Evolutionary conservation across 1,140 invertebrate genomes (phyloP).

Genomic region (Trichoplusia ni): DNA sequence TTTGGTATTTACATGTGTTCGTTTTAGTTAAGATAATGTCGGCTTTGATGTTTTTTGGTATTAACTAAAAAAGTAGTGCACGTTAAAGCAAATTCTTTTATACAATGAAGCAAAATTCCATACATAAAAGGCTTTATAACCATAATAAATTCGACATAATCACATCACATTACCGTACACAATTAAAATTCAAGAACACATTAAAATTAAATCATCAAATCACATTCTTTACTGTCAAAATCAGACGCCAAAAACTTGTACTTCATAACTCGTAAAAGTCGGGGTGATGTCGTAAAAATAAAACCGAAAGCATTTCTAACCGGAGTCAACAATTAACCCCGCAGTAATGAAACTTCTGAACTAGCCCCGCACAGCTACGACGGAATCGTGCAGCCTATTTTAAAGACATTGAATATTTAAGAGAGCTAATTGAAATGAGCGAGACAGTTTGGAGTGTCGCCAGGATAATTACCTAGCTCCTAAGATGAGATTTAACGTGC

Average conservation of each 20-base stretch:
- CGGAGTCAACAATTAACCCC: conserved; percentile 73
- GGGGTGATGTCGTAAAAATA: conserved; percentile 62
- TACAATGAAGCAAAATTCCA: too few relatives aligned
- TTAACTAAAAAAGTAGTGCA: too few relatives aligned
- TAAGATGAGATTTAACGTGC: conserved; percentile 78
- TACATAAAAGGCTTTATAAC: conserved; percentile 22
- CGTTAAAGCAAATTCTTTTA: too few relatives aligned
- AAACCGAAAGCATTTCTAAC: conserved; percentile 50
- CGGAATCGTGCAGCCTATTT: conserved; percentile 76
- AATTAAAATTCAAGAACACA: conserved; percentile 29
- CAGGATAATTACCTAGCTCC: conserved; percentile 78
- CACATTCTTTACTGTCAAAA: conserved; percentile 27
- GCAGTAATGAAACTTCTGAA: conserved; percentile 70
- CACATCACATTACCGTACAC: conserved; percentile 5
- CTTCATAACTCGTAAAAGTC: conserved; percentile 44
- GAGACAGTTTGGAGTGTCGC: conserved; percentile 79
- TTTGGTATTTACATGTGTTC: not conserved
- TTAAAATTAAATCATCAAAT: conserved; percentile 33
- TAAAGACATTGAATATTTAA: conserved; percentile 82
- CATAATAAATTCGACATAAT: not conserved
- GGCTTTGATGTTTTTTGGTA: conserved; percentile 4
- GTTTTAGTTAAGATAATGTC: not conserved
- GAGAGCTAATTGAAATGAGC: conserved; percentile 80
- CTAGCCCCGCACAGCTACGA: conserved; percentile 51
- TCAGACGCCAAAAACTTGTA: conserved; percentile 15